These are phyloP conservation scores for Trichoplax adhaerens DNA, from an alignment of 37 sponge, comb jelly and placozoan genomes.

Conservation along the genomic window DNA sequence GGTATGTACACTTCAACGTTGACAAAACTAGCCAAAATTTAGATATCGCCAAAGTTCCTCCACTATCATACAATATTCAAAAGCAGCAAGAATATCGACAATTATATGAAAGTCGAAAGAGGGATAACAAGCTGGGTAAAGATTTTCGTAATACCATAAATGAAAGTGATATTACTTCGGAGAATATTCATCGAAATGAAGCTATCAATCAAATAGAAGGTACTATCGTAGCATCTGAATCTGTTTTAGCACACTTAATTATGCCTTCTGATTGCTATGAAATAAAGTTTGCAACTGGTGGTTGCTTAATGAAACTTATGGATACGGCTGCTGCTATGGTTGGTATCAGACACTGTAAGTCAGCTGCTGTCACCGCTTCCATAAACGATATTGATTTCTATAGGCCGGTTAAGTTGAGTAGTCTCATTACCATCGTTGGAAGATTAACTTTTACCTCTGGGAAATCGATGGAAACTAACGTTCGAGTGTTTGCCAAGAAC, in stretches of 20 bases:
- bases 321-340: constrained; percentile 62
- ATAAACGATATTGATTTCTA: constrained; percentile 73
- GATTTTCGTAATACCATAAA: too few relatives aligned
- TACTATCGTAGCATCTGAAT: not conserved
- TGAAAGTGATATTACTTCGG: too few relatives aligned
- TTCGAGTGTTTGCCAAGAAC: constrained; percentile 38
- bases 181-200: too few relatives aligned
- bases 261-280: constrained; percentile 55
- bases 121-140: too few relatives aligned
- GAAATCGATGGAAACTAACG: constrained; percentile 52
- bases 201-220: not conserved
- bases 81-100: too few relatives aligned
- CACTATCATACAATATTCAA: too few relatives aligned
- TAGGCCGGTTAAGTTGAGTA: constrained; percentile 40
- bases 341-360: constrained; percentile 42
- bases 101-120: too few relatives aligned
- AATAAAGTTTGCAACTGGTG: constrained; percentile 38
- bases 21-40: not conserved
- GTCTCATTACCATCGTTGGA: constrained; percentile 49
- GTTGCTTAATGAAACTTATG: constrained; percentile 83
- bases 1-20: constrained; percentile 52
- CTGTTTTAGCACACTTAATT: constrained; percentile 17
- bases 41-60: too few relatives aligned
- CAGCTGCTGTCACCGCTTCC: constrained; percentile 54
- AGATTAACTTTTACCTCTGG: constrained; percentile 34